Conservation (phyloP, 2,888 invertebrate genomes). For the Synergus gifuensis region DNA sequence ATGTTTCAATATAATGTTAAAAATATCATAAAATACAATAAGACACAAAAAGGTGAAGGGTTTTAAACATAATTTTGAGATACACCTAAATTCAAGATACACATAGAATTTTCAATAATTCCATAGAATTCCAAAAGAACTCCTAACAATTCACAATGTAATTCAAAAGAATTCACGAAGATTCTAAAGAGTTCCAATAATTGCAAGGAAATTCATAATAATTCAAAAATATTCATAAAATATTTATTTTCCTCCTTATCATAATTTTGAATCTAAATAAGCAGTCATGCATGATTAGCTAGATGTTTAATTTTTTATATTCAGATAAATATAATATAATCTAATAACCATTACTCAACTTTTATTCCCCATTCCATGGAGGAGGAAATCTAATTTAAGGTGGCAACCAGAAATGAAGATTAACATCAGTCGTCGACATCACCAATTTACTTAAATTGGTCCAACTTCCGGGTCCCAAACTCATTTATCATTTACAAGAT, state of each 20-base stretch:
- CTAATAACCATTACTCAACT: background rate
- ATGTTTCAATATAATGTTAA: background rate
- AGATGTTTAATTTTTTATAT: background rate
- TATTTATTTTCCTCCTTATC: background rate
- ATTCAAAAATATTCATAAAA: background rate
- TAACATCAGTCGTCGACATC: constrained; percentile 14
- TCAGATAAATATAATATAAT: background rate
- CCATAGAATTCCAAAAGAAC: too few relatives aligned
- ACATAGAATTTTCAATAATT: too few relatives aligned
- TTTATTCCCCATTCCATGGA: background rate
- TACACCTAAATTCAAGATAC: too few relatives aligned
- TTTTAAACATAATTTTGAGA: too few relatives aligned
- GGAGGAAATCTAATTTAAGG: background rate
- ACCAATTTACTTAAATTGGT: constrained; percentile 25
- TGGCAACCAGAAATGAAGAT: constrained; percentile 20
- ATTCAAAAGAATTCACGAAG: too few relatives aligned
- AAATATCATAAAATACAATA: background rate
- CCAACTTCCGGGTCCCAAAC: constrained; percentile 16
- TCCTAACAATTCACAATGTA: too few relatives aligned
- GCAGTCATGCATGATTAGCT: background rate
- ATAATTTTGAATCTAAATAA: background rate
- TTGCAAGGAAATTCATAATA: too few relatives aligned
- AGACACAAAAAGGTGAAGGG: too few relatives aligned
- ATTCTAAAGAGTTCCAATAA: too few relatives aligned
- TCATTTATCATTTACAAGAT: background rate